A percentile compares a stretch with the other conserved stretches of the same genome.
phyloP scores from a whole-genome alignment of 2,113 vertebrate species.

The Eonycteris spelaea region DNA sequence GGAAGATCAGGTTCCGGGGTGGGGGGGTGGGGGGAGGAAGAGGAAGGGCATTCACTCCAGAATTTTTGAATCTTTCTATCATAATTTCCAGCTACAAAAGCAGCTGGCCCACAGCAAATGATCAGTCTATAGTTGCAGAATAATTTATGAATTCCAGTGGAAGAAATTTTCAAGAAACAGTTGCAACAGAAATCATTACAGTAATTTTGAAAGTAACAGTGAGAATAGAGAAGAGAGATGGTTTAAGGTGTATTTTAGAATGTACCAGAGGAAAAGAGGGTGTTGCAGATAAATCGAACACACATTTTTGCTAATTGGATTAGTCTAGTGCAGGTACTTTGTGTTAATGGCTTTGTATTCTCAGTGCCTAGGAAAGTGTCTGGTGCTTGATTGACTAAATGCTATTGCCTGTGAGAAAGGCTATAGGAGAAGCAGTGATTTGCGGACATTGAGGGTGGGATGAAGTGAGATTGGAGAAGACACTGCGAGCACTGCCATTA shows the following conservation, averaged over 20 bases:
- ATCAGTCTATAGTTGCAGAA: background rate
- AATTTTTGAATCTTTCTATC: background rate
- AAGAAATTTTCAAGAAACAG: background rate
- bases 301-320: background rate
- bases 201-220: background rate
- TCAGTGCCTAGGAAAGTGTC: background rate
- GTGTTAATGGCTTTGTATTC: background rate
- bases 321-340: background rate
- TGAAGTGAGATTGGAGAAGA: background rate
- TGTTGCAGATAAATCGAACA: background rate
- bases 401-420: background rate
- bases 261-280: background rate
- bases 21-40: background rate
- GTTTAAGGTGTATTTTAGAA: background rate
- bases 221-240: background rate
- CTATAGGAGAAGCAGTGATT: background rate
- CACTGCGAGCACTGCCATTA: background rate
- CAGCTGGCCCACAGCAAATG: background rate
- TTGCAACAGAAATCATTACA: background rate
- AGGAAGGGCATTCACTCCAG: background rate
- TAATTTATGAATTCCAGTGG: background rate
- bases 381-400: background rate
- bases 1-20: background rate
- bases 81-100: background rate
- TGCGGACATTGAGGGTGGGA: background rate